Conservation (phyloP, 2,113 vertebrate species). For the Oryzias woworae region DNA sequence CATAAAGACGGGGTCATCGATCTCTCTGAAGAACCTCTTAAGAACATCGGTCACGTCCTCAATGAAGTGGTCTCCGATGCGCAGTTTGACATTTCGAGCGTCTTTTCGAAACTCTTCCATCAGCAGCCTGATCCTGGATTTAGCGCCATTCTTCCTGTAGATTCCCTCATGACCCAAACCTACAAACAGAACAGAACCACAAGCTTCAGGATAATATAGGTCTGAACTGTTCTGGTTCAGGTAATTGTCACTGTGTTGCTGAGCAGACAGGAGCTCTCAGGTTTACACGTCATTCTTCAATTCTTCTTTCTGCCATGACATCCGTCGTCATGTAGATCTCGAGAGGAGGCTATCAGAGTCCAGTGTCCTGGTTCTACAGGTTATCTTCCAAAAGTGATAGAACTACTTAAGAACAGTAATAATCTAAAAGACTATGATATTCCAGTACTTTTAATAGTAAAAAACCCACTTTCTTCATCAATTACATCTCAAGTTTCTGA, state of each 20-base stretch:
- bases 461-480: too few species aligned
- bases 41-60: slow-evolving; percentile 96
- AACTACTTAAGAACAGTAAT: too few species aligned
- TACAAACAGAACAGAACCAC: slow-evolving; percentile 40
- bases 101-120: slow-evolving; percentile 96
- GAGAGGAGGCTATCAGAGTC: too few species aligned
- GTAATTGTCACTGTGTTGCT: too few species aligned
- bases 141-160: slow-evolving; percentile 95
- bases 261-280: background rate
- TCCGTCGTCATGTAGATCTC: too few species aligned
- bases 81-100: slow-evolving; percentile 91
- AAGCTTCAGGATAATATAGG: background rate
- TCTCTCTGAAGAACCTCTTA: slow-evolving; percentile 96
- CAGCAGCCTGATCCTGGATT: slow-evolving; percentile 90
- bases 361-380: too few species aligned
- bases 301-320: too few species aligned
- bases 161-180: slow-evolving; percentile 93
- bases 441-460: too few species aligned
- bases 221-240: too few species aligned
- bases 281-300: background rate
- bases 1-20: slow-evolving; percentile 93
- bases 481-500: too few species aligned
- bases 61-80: slow-evolving; percentile 94
- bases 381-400: too few species aligned
- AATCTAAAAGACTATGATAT: too few species aligned